Base-by-base conservation (phyloP, 1,140 invertebrate species). In the Drosophila gunungcola region DNA sequence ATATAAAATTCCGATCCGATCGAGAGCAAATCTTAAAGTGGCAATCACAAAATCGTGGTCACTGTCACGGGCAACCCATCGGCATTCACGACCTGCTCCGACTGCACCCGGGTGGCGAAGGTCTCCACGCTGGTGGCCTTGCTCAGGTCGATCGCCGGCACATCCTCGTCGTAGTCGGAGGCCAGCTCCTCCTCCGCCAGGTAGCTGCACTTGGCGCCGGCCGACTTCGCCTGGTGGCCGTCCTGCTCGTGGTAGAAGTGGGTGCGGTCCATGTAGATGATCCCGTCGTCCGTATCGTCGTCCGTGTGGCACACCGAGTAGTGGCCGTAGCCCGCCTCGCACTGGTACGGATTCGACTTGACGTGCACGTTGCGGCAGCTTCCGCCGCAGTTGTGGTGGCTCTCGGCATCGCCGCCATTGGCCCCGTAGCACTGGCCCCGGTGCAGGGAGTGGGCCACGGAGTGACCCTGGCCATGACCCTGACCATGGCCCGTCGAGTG, bases 41-140 rank as follows among this genome's bases (percentile, higher is more conserved):
- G 57, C 58, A 78, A 92, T 92, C 91, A 92, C 91, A 92, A 86
- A 74, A 92, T 92, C 56, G 91, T 92, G n/a, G 91, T 92, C 68
- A 91, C 83, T 10, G 89, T 92, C 36, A 91, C 73, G 36, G 89
- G 78, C 51, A 78, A 68, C 21, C 91, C 91, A 27, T 92, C 89
- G 41, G 89, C 80, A 62, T 91, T 91, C 3, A 92, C 43, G 27
- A 70, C 76, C 41, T 78, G 68, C 48, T 91, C 89, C 21, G 85
- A 89, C 36, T 80, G 77, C 38, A 90, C 75, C 25, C 84, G 76
- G 10, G 74, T 74, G 25, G 43, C 55, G 48, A 92, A 90, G 42
- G 81, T 92, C 48, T 91, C 81, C 32, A 85, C 70, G 34, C 85
- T 91, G 21, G 79, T 75, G 45, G 67, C 73, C 64, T 90, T 91